Base-by-base conservation (phyloP, 2,113 vertebrate genomes). In the Oryctolagus cuniculus region DNA sequence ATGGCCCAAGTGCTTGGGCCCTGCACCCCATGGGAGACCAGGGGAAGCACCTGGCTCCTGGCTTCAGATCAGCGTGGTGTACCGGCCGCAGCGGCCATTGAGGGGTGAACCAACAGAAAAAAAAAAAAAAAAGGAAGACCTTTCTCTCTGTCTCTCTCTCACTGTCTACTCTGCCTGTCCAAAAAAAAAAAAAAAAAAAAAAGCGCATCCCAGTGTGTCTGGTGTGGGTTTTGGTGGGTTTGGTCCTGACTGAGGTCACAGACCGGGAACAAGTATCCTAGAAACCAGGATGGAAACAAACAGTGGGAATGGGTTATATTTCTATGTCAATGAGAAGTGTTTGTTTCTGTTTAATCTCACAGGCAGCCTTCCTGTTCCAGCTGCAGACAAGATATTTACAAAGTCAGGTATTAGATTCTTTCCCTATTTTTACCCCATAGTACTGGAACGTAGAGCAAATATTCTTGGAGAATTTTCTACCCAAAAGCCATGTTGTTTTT, bases 321-420 rank as follows among this genome's bases (percentile, higher is more conserved):
- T 53, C 64, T 19, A 25, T 72, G 6, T 61, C 31, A 74, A n/a
- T 4, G 4, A 51, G 61, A 74, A 11, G 25, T 53, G 58, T 94
- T 44, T 91, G 24, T 91, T 78, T 77, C 38, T 94, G 0, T 94
- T 90, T 82, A 58, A 83, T 92, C 96, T 97, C 96, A 4, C 77
- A 99, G 99, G 99, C 99, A 1, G 98, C 98, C 10, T 99, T 99
- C 91, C 97, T 99, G 86, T 98, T 99, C 96, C 98, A 99, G 82
- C 96, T 99, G 69, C 99, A 99, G 97, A 99, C 98, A 3, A 93
- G 98, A 86, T 99, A 99, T 92, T 98, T 99, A 16, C 99, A 99
- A 97, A 99, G 98, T 79, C 99, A 99, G 97, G 99, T 99, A 98
- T 44, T 34, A 44, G 80, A 49, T 34, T 84, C 25, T 58, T 92